These are phyloP conservation scores for Drosophila parabipectinata DNA, from an alignment of 1,140 invertebrate genomes.

Conservation along the genomic window DNA sequence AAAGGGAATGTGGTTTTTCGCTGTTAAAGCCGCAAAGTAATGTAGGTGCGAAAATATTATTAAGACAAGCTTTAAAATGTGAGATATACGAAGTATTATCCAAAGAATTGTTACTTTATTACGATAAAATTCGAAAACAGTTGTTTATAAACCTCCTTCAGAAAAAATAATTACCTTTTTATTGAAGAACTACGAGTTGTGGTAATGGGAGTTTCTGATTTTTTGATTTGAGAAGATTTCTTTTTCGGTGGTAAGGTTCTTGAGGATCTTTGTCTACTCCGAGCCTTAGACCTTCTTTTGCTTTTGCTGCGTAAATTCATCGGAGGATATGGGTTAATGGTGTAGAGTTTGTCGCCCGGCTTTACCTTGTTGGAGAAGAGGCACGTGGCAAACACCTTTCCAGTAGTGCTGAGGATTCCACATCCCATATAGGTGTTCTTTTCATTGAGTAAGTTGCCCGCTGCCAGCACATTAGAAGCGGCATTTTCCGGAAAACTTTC, in stretches of 20 bases:
- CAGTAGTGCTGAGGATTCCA: not conserved
- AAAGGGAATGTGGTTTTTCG: slow-evolving; percentile 2
- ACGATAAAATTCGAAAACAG: no score
- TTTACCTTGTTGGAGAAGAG: not conserved
- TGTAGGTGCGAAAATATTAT: not conserved
- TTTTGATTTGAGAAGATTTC: no score
- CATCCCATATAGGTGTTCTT: not conserved
- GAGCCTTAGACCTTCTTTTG: not conserved
- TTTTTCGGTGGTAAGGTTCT: no score
- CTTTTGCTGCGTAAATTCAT: no score
- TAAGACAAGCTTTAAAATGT: no score
- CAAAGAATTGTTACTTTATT: no score
- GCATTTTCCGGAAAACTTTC: not conserved
- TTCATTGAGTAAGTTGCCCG: not conserved
- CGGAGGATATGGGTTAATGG: not conserved
- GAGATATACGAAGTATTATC: no score
- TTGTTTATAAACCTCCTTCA: no score
- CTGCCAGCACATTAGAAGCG: not conserved
- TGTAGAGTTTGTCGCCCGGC: not conserved
- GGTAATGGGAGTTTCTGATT: no score
- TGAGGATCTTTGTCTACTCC: no score
- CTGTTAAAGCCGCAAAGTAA: slow-evolving; percentile 1
- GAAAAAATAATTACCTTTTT: no score
- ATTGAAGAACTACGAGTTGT: no score
- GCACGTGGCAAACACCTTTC: slow-evolving; percentile 5